Base-by-base conservation (phyloP, 2,113 vertebrate genomes). In the Pyxicephalus adspersus region DNA sequence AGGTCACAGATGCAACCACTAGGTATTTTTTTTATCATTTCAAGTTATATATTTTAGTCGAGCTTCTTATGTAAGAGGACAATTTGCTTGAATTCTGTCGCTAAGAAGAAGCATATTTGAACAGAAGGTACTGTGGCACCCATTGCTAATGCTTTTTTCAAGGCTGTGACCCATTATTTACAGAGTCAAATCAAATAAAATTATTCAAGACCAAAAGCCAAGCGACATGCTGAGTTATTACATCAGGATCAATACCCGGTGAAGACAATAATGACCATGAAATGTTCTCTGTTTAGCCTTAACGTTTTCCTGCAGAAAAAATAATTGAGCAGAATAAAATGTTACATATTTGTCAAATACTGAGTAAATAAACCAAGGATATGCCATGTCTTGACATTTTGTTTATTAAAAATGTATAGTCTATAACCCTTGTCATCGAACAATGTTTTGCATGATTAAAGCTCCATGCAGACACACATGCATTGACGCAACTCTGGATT, bases 221-320 rank as follows among this genome's bases (percentile, higher is more conserved):
- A 23, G n/a, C 20, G 58, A 9, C 71, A 19, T 38, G 71, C 54
- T 58, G 71, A 74, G 71, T 74, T 58, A 60, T 60, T 74, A 29
- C 54, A 74, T 74, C 22, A 60, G 58, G 71, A 74, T 74, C 71
- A 58, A 74, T 74, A 58, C 71, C 9, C 28, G 2, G 26, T 74
- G 55, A 74, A 74, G 71, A 55, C 55, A 34, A 74, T 74, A 74
- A 74, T 60, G 54, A 58, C 71, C 71, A 34, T 60, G 54, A 74
- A 73, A 74, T 74, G 71, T 74, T 23, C 58, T 74, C 55, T 60
- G 28, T 60, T 58, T 38, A 58, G 71, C 29, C 71, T 73, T 34
- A 73, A 73, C 70, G 58, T 73, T 57, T 34, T 58, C 26, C 71
- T 60, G 55, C 71, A 74, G 29, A 60, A 74, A 26, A 38, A 74